Base-by-base conservation (phyloP, 2,797 vertebrate genomes). In the Botia kubotai region DNA sequence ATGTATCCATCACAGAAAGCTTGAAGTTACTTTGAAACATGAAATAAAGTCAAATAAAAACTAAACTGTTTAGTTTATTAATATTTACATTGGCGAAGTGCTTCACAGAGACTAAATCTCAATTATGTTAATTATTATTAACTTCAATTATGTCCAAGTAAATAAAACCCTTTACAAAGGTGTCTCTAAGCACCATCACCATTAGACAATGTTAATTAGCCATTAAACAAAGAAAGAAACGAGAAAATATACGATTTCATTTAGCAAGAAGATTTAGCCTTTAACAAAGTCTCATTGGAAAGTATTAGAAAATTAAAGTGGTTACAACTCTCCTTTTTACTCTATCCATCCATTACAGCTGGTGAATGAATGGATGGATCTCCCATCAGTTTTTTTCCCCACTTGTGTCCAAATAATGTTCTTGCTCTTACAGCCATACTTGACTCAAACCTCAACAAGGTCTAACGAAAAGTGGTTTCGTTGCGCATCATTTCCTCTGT, bases 151-250 rank as follows among this genome's bases (percentile, higher is more conserved):
- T 3, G 2, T 23, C 6, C 0, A 62, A 68, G 16, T 26, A 19
- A 43, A 58, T 68, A 48, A 29, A 77, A 69, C 21, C 17, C 16
- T 43, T 67, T 14, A 6, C 13, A 67, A 77, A 77, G 8, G 19
- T 43, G 29, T 39, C 63, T 6, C 10, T 77, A 46, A 43, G 57
- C 19, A 1, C 63, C 0, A 57, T 57, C 8, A 16, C 6, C 19
- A 57, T 46, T 26, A 26, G 11, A 8, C 17, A 39, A n/a, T 4
- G 29, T 17, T 17, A 33, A 65, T 36, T 36, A 65, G 14, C 26
- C 60, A 29, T 16, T 29, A 16, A 33, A 33, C 4, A 8, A 4
- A 14, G 3, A 29, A 7, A 8, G 11, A 23, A 12, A 16, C 13
- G 7, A 16, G 60, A 62, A 65, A 17, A 62, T 29, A 36, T 17